Conservation (phyloP, 1,140 invertebrate genomes). For the Eufriesea mexicana region DNA sequence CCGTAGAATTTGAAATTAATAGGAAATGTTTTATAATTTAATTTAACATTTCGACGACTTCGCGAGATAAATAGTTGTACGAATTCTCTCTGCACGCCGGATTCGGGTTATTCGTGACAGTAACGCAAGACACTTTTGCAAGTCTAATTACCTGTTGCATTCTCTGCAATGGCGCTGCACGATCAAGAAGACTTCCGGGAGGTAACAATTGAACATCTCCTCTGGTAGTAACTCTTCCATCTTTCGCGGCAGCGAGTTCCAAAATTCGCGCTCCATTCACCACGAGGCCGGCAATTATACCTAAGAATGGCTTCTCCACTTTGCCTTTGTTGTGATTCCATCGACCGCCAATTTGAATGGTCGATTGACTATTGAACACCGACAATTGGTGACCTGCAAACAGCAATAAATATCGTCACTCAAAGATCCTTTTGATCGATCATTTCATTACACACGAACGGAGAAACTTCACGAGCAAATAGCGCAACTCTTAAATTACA, state of each 20-base stretch:
- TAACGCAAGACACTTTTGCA: not conserved
- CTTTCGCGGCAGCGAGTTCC: conserved; percentile 92
- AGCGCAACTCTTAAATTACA: no score
- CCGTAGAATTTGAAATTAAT: no score
- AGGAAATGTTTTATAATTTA: no score
- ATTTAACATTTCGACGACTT: no score
- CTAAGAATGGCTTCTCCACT: conserved; percentile 91
- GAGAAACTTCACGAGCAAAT: no score
- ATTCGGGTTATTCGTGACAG: not conserved
- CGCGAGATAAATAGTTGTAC: no score
- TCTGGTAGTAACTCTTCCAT: conserved; percentile 87
- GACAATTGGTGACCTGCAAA: conserved; percentile 91
- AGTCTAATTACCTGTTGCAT: conserved; percentile 88
- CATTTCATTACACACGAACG: not conserved
- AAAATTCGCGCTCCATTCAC: conserved; percentile 93
- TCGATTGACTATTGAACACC: conserved; percentile 96
- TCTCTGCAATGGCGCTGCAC: conserved; percentile 88
- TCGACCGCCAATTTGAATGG: conserved; percentile 94
- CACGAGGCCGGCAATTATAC: conserved; percentile 93
- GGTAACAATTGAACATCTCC: conserved; percentile 87
- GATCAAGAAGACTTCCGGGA: conserved; percentile 88
- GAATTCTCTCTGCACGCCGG: no score
- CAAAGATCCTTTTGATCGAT: not conserved
- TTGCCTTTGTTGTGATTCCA: conserved; percentile 86
- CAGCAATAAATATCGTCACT: not conserved